Evolutionary conservation across 1,140 invertebrate genomes (phyloP).

Genomic region (Drosophila ananassae): DNA sequence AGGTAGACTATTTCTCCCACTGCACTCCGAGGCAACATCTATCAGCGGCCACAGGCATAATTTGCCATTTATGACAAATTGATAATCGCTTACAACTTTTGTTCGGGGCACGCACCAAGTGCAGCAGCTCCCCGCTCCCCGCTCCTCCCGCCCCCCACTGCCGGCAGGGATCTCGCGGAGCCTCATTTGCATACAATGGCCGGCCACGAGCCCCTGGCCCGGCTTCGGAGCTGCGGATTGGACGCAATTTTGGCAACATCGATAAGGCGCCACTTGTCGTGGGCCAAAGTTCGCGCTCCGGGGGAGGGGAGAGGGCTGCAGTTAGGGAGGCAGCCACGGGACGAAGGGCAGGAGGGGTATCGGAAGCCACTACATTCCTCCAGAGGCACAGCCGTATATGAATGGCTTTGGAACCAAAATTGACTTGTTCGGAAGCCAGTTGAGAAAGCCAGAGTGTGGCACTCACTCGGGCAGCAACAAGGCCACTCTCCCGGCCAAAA

Average conservation of each 20-base stretch:
- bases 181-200: slow-evolving; percentile 77
- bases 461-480: too few relatives aligned
- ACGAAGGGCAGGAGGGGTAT: too few relatives aligned
- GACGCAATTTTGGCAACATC: slow-evolving; percentile 45
- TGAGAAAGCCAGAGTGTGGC: too few relatives aligned
- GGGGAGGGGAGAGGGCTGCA: not conserved
- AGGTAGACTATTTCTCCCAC: not conserved
- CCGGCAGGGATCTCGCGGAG: too few relatives aligned
- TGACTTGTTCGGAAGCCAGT: too few relatives aligned
- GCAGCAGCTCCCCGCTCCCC: slow-evolving; percentile 1
- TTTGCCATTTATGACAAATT: slow-evolving; percentile 82
- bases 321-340: too few relatives aligned
- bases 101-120: slow-evolving; percentile 72
- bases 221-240: slow-evolving; percentile 11
- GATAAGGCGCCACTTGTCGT: slow-evolving; percentile 61
- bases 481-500: not conserved
- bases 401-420: too few relatives aligned
- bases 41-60: slow-evolving; percentile 56
- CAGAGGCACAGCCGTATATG: too few relatives aligned
- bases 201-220: slow-evolving; percentile 9
- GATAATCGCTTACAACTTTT: slow-evolving; percentile 76
- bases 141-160: too few relatives aligned
- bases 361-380: too few relatives aligned
- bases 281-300: slow-evolving; percentile 26
- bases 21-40: slow-evolving; percentile 48